Percentiles rank a stretch among this genome's conserved stretches.
These are phyloP conservation scores for Pemphigus obesinymphae DNA, from an alignment of 1,140 invertebrate genomes.

Conservation along the genomic window DNA sequence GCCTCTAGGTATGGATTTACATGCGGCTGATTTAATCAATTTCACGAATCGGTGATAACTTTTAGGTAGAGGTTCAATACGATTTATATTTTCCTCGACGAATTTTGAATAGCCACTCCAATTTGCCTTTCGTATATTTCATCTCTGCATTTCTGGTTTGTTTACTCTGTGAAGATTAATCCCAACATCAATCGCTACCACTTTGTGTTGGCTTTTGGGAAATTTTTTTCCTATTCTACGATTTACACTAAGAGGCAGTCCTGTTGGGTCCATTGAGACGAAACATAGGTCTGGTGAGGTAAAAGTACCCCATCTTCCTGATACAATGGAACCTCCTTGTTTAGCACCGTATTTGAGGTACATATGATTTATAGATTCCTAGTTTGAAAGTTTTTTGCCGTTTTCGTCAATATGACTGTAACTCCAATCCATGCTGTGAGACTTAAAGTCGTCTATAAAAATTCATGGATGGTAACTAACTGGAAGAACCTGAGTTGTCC, in stretches of 20 bases:
- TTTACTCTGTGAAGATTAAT: constrained; percentile 1
- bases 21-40: constrained; percentile 19
- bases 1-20: constrained; percentile 36
- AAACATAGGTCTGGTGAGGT: constrained; percentile 36
- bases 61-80: constrained; percentile 9
- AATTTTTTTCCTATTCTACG: background rate
- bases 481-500: too few species aligned
- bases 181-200: constrained; percentile 3
- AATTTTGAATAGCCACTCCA: constrained; percentile 27
- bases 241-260: background rate
- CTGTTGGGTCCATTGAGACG: background rate
- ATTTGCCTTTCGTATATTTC: constrained; percentile 15
- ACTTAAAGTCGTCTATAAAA: constrained; percentile 2
- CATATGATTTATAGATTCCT: background rate
- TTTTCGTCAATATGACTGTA: background rate
- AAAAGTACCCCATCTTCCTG: too few species aligned
- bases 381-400: background rate
- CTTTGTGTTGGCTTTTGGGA: constrained; percentile 31
- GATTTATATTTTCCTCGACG: constrained; percentile 6
- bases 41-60: too few species aligned
- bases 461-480: background rate
- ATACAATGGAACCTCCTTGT: constrained; percentile 25
- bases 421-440: background rate
- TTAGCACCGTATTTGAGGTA: constrained; percentile 28
- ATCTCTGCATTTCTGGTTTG: background rate